These are phyloP conservation scores for Misgurnus mizolepis DNA, from an alignment of 2,113 vertebrate species.

Conservation along the genomic window DNA sequence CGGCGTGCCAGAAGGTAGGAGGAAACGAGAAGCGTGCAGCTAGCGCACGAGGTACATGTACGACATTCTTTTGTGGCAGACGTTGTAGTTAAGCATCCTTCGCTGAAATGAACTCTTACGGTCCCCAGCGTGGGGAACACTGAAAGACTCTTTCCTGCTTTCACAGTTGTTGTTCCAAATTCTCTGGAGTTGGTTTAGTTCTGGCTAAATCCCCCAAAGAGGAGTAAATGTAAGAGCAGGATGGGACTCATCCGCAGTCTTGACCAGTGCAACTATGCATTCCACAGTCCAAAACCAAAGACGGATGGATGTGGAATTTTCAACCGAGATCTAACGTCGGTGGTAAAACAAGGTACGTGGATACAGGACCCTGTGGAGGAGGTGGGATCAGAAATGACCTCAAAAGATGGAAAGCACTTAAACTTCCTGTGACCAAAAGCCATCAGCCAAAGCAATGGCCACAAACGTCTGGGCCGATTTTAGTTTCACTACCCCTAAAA, in stretches of 20 bases:
- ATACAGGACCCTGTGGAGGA: slow-evolving; percentile 30
- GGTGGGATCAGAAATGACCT: slow-evolving; percentile 8
- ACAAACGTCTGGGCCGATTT: slow-evolving; percentile 21
- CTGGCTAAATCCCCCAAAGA: slow-evolving; percentile 55
- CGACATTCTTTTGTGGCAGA: slow-evolving; percentile 72
- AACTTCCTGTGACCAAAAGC: slow-evolving; percentile 41
- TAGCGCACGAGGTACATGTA: slow-evolving; percentile 59
- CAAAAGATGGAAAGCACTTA: slow-evolving; percentile 39
- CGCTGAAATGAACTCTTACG: slow-evolving; percentile 62
- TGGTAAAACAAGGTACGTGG: slow-evolving; percentile 52
- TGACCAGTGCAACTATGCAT: slow-evolving; percentile 90
- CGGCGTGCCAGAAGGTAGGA: slow-evolving; percentile 70
- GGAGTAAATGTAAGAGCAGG: slow-evolving; percentile 62
- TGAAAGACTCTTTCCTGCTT: slow-evolving; percentile 47
- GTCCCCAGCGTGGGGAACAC: slow-evolving; percentile 63
- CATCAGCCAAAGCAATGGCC: slow-evolving; percentile 43
- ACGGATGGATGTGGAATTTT: slow-evolving; percentile 78
- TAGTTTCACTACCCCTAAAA: neutral
- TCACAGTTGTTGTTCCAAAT: slow-evolving; percentile 45
- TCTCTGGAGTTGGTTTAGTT: slow-evolving; percentile 65
- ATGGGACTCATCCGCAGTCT: slow-evolving; percentile 67
- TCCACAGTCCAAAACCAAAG: slow-evolving; percentile 91
- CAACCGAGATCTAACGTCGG: slow-evolving; percentile 54
- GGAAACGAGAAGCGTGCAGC: slow-evolving; percentile 20
- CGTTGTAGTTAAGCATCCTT: slow-evolving; percentile 68